Base-by-base conservation (phyloP, 2,113 vertebrate genomes). In the Carettochelys insculpta region DNA sequence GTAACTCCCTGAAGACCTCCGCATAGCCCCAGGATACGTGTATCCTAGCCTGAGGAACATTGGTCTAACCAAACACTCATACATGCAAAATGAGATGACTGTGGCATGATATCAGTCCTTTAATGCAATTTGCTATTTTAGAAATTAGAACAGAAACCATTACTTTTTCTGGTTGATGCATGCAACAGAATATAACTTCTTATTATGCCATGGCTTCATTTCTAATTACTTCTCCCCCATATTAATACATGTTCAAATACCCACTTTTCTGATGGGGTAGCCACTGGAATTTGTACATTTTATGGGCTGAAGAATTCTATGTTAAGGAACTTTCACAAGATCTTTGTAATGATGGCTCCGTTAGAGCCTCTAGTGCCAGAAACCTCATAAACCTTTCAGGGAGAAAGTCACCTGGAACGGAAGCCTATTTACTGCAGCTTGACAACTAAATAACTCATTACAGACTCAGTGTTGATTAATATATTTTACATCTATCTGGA, bases 221-320 rank as follows among this genome's bases (percentile, higher is more conserved):
- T 7, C 29, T 82, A 7, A 5, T n/a, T 85, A 47, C 31, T 22
- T 16, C 41, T 47, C 43, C 7, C 14, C 34, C 43, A 34, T 53
- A 25, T 84, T 22, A 1, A 22, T 48, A 83, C 5, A 12, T 16
- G 9, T 29, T 77, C 71, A 85, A 38, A 87, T 2, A 45, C 14
- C 0, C 6, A 3, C 8, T 16, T 0, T 19, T 50, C 71, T 38
- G 27, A 31, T 25, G 73, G 3, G 4, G 8, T 24, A 91, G 50
- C 5, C n/a, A 0, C 27, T 77, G 31, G 22, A 48, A 25, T 41
- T 12, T 73, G 25, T 25, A 1, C 17, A 45, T 61, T 95, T 75
- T 22, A 0, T 6, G 34, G 71, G 29, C 19, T 58, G 89, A 71
- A 86, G 50, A 73, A 43, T 5, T 27, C 53, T 27, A 25, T 27